phyloP scores from a whole-genome alignment of 1,140 invertebrate genomes.

The Caenorhabditis remanei region DNA sequence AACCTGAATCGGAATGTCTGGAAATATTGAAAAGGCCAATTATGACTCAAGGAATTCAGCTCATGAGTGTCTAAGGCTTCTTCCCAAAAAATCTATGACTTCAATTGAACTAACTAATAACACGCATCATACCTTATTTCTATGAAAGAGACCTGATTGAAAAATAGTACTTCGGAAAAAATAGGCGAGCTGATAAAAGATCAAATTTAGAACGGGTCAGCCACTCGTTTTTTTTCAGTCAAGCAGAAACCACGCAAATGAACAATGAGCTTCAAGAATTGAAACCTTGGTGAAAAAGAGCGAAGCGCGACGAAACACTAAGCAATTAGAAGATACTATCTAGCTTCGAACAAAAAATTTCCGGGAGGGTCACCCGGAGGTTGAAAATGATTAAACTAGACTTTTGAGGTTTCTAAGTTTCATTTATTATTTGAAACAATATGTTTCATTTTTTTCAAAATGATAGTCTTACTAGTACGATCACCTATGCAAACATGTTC shows the following conservation, averaged over 20 bases:
- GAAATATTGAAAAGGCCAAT: neutral
- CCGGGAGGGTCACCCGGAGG: neutral
- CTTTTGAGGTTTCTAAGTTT: too few species aligned
- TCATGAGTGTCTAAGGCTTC: neutral
- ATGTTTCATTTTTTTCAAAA: too few species aligned
- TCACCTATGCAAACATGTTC: neutral
- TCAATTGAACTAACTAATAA: conserved; percentile 4
- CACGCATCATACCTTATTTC: neutral
- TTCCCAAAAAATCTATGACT: conserved; percentile 4
- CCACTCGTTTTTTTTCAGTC: neutral
- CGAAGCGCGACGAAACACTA: neutral
- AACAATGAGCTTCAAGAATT: conserved; percentile 29
- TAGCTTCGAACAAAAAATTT: neutral
- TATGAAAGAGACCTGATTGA: neutral
- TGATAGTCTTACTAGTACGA: too few species aligned
- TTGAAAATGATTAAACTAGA: neutral
- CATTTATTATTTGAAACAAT: too few species aligned
- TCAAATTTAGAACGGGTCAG: conserved; percentile 32
- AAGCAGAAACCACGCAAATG: conserved; percentile 53
- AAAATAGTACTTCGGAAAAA: neutral
- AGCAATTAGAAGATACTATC: conserved; percentile 50
- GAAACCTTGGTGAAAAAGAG: conserved; percentile 10
- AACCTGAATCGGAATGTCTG: neutral
- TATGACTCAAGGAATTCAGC: conserved; percentile 34
- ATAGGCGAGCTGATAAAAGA: conserved; percentile 1